Percentiles rank a stretch among this genome's conserved stretches.
Evolutionary conservation across 2,888 invertebrate genomes (phyloP).

Genomic region (Volucella bombylans): DNA sequence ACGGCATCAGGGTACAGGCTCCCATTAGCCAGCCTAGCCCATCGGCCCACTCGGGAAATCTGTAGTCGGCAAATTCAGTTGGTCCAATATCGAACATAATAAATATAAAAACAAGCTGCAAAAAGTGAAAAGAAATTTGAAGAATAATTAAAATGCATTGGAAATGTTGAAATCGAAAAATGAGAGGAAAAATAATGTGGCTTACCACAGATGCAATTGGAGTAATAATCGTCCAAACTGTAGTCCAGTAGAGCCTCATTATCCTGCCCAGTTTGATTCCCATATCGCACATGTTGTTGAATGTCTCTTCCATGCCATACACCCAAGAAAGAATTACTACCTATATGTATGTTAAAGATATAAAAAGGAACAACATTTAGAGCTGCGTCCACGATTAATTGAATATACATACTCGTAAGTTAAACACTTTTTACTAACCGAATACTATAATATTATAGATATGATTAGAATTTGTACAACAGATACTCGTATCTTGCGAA

Average conservation of each 20-base stretch:
- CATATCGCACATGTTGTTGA: conserved; percentile 85
- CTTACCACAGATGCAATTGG: conserved; percentile 89
- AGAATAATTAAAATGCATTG: background rate
- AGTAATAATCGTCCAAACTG: conserved; percentile 87
- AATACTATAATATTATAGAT: too few relatives aligned
- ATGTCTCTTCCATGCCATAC: conserved; percentile 86
- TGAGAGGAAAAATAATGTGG: too few relatives aligned
- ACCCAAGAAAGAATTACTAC: conserved; percentile 86
- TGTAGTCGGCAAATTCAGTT: conserved; percentile 86
- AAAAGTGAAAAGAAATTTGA: conserved; percentile 34
- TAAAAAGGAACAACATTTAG: background rate
- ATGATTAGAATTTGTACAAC: too few relatives aligned
- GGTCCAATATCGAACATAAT: conserved; percentile 87
- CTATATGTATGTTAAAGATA: conserved; percentile 77
- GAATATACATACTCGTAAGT: too few relatives aligned
- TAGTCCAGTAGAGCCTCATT: conserved; percentile 87
- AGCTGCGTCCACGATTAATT: too few relatives aligned
- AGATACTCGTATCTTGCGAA: too few relatives aligned
- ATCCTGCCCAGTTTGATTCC: conserved; percentile 86
- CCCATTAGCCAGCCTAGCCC: conserved; percentile 89
- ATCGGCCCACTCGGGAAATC: conserved; percentile 88
- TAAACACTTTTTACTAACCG: too few relatives aligned
- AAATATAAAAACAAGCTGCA: conserved; percentile 89
- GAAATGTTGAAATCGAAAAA: background rate
- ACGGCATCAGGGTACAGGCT: conserved; percentile 86